These are phyloP conservation scores for Orthosia gothica DNA, from an alignment of 2,888 invertebrate species.

Conservation along the genomic window DNA sequence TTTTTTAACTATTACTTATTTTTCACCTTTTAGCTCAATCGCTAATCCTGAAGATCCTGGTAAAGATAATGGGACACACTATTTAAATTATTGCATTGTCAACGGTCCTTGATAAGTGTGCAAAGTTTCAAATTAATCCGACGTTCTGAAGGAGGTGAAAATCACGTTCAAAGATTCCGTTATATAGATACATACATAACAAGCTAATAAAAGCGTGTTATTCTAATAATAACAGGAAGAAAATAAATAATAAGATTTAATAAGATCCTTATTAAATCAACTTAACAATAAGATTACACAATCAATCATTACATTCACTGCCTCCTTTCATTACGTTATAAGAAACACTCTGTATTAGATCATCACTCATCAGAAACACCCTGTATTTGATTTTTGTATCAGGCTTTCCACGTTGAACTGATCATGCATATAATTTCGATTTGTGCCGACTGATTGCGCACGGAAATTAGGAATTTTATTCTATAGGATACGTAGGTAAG, in stretches of 20 bases:
- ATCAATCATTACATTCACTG: conserved; percentile 1
- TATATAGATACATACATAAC: too few species aligned
- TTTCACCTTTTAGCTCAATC: too few species aligned
- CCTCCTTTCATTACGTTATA: neutral
- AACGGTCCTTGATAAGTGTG: too few species aligned
- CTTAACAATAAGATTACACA: neutral
- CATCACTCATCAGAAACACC: neutral
- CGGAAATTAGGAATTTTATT: conserved; percentile 43
- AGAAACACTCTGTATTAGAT: neutral
- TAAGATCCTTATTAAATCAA: neutral
- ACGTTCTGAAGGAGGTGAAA: too few species aligned
- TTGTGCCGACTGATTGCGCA: conserved; percentile 24
- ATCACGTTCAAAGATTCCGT: too few species aligned
- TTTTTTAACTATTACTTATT: too few species aligned
- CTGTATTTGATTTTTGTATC: conserved; percentile 22
- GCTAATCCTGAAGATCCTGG: too few species aligned
- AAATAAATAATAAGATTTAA: neutral
- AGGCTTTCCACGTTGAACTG: neutral
- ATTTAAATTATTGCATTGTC: too few species aligned
- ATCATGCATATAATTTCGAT: conserved; percentile 48
- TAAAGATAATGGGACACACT: too few species aligned
- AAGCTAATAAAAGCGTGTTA: too few species aligned
- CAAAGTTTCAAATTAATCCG: too few species aligned
- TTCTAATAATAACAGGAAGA: too few species aligned
- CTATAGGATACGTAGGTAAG: neutral